Evolutionary conservation across 2,797 vertebrate species (phyloP).

Genomic region (Bryconaethiops microstoma): DNA sequence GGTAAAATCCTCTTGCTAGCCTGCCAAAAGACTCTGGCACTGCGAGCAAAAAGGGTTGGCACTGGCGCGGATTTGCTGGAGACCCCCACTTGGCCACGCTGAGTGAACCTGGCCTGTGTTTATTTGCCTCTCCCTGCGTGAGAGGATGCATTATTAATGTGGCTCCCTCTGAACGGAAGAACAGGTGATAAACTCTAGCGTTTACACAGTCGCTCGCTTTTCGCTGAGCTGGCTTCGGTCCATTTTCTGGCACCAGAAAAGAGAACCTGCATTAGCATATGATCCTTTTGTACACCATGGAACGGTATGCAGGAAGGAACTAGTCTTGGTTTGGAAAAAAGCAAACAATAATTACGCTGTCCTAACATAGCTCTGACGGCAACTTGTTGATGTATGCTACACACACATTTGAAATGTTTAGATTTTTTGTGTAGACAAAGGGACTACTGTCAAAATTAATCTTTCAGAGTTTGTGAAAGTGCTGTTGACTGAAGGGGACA

Average conservation of each 20-base stretch:
- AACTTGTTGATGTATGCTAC: not conserved
- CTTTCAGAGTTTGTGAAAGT: not conserved
- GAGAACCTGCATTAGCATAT: slow-evolving; percentile 42
- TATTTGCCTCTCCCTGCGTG: slow-evolving; percentile 33
- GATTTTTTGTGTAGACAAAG: slow-evolving; percentile 4
- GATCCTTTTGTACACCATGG: not conserved
- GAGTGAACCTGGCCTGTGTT: slow-evolving; percentile 41
- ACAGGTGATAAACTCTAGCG: slow-evolving; percentile 47
- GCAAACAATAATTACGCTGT: slow-evolving; percentile 30
- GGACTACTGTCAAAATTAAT: slow-evolving; percentile 8
- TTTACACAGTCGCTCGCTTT: slow-evolving; percentile 44
- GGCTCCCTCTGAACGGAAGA: slow-evolving; percentile 6
- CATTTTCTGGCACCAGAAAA: slow-evolving; percentile 41
- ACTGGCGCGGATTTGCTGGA: slow-evolving; percentile 26
- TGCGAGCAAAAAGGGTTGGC: slow-evolving; percentile 16
- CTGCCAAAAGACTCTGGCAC: slow-evolving; percentile 54
- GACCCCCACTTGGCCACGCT: slow-evolving; percentile 22
- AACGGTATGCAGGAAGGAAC: slow-evolving; percentile 12
- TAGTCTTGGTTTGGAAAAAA: not conserved
- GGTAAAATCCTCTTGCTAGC: slow-evolving; percentile 44
- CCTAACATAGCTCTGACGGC: not conserved
- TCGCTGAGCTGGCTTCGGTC: slow-evolving; percentile 38
- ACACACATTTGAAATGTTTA: slow-evolving; percentile 1
- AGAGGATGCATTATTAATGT: slow-evolving; percentile 44
- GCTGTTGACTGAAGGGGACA: not conserved